Evolutionary conservation across 2,797 vertebrate genomes (phyloP), one percentile per base, ranked within the genome.

Genomic region (Darevskia nairensis): DNA sequence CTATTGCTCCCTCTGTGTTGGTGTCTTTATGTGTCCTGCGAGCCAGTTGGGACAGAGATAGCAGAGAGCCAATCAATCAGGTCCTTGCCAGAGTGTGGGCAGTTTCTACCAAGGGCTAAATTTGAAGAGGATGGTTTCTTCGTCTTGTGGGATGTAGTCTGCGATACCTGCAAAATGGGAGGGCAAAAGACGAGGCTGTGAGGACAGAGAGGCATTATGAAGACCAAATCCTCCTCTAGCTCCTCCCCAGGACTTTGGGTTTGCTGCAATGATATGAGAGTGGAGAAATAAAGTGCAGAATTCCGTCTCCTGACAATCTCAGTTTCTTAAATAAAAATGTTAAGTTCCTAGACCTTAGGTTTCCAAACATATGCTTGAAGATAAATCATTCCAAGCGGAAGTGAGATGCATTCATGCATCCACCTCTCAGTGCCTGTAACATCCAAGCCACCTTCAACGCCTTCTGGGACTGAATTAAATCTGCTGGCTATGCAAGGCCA

Each of bases 121-220:
- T 93, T 95, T 96, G 88, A 99, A 96, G 90, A 96, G 96, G 86
- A 99, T 96, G 77, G 90, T 97, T 89, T 98, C 98, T 87, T 93
- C 76, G 0, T 86, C 44, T 2, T 91, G 68, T 25, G 98, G 98
- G 95, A 93, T 98, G 95, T 97, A 99, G 87, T 99, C 98, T 0
- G 89, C 91, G 0, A 99, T 91, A 50, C 98, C 98, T 99, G 92
- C 25, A 9, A 90, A 92, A 93, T 41, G 55, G 94, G n/a, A 66
- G 21, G 1, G 41, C 0, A 32, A 17, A 21, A 29, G 11, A 23
- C 0, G n/a, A 50, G n/a, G 17, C 13, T 23, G 44, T n/a, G 0
- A 50, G 32, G 10, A 8, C 0, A 0, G 10, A 29, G 32, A 74
- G 21, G 25, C 17, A 11, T 13, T 55, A 4, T 0, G 1, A 8